phyloP scores from a whole-genome alignment of 2,797 vertebrate species.

The Anguilla megastoma region DNA sequence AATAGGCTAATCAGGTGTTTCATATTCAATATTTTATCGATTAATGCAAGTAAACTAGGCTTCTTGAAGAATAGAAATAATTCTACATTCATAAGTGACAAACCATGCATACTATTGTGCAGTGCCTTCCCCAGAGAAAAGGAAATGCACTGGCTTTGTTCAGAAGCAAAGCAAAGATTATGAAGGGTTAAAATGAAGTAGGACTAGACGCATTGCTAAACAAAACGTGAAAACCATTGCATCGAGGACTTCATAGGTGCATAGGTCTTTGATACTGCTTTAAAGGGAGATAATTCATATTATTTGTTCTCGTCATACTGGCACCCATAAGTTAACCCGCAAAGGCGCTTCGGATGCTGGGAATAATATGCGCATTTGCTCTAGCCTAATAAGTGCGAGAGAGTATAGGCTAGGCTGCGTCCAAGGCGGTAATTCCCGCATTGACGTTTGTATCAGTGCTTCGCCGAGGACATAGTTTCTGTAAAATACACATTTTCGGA shows the following conservation, averaged over 20 bases:
- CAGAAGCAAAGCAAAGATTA: neutral
- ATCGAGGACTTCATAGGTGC: slow-evolving; percentile 31
- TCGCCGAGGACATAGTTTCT: neutral
- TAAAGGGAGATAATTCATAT: slow-evolving; percentile 26
- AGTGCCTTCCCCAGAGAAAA: neutral
- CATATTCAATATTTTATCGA: too few species aligned
- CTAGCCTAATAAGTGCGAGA: neutral
- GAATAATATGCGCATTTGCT: slow-evolving; percentile 18
- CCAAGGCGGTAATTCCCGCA: neutral
- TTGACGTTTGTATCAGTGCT: neutral
- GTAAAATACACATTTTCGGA: neutral
- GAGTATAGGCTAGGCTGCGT: neutral
- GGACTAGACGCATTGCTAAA: slow-evolving; percentile 26
- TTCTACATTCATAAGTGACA: too few species aligned
- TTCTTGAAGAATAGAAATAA: too few species aligned
- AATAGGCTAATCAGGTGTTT: too few species aligned
- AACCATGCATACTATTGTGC: neutral
- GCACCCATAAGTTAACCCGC: slow-evolving; percentile 18
- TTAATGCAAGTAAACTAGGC: too few species aligned
- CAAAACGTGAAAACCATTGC: slow-evolving; percentile 23
- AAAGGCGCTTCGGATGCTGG: neutral
- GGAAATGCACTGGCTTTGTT: neutral
- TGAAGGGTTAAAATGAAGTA: slow-evolving; percentile 33
- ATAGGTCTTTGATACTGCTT: slow-evolving; percentile 25
- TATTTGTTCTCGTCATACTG: slow-evolving; percentile 28